Evolutionary conservation across 2,113 vertebrate genomes (phyloP), one percentile per base, ranked within the genome.

Genomic region (Trogon surrucura): DNA sequence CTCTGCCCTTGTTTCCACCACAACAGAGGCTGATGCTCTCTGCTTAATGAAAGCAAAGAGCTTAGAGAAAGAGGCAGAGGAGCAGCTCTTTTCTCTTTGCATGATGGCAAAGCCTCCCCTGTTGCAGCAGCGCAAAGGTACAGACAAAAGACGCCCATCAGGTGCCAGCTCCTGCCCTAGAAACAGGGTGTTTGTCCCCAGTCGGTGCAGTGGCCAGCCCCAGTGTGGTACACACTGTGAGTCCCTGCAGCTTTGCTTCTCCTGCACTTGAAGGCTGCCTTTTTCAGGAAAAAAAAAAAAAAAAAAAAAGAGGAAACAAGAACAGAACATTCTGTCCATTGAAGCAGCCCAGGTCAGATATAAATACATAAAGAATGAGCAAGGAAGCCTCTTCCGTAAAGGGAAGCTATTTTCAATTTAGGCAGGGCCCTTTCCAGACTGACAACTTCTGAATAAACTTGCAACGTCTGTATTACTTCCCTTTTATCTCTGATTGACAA

Each of bases 251-350:
- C 71, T 73, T 29, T 5, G 6, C 81, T 90, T 79, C 88, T 88
- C 56, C 57, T 84, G 70, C 45, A 57, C 88, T 91, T 14, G 29
- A 81, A 0, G 1, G 62, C 72, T 91, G 90, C 58, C 80, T 93
- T 85, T 45, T 9, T 75, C 79, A 2, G 2, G n/a, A n/a, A n/a
- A n/a, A n/a, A 41, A 41, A 41, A 41, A 41, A 41, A 41, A 41
- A 41, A 83, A 92, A 62, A 17, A 54, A 41, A 80, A 64, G 23
- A 77, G 93, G 92, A 94, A 96, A 16, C 57, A 86, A 92, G 90
- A 36, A 96, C 93, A 88, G 96, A 97, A 95, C 90, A 93, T 94
- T 94, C 86, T 82, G 93, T 96, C 70, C 96, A 91, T 32, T 2
- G 3, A 95, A 90, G 85, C 85, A 89, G 73, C 44, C 61, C 73